Conservation (phyloP, 2,797 vertebrate species). For the Phyllotis vaccarum region DNA sequence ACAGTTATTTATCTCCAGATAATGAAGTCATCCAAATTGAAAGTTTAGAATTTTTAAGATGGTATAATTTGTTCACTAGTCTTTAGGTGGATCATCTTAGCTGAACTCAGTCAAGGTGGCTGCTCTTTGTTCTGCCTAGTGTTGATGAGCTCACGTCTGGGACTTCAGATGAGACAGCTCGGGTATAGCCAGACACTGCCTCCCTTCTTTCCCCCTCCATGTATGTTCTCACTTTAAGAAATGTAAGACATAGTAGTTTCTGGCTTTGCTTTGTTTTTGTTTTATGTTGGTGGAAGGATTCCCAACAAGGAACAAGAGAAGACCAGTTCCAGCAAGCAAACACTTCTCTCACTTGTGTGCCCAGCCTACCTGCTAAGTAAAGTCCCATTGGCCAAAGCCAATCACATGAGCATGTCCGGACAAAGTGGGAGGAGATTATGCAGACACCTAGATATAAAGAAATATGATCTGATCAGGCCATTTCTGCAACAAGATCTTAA, state of each 20-base stretch:
- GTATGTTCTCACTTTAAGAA: neutral
- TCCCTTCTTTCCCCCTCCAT: neutral
- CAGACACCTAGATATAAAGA: neutral
- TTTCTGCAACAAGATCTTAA: neutral
- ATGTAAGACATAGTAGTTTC: neutral
- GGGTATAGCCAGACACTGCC: neutral
- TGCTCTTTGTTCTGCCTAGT: neutral
- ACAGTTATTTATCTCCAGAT: neutral
- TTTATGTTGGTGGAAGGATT: neutral
- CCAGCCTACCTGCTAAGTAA: neutral
- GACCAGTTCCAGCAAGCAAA: neutral
- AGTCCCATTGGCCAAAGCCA: neutral
- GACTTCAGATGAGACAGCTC: neutral
- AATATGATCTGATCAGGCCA: neutral
- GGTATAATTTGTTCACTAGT: neutral
- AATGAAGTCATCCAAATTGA: neutral
- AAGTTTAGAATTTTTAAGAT: neutral
- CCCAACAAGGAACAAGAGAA: neutral
- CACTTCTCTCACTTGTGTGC: neutral
- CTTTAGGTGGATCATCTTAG: neutral
- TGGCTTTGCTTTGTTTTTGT: neutral
- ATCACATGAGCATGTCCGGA: neutral
- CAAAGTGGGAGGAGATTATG: neutral
- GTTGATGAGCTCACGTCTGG: neutral
- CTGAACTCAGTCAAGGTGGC: neutral